phyloP scores from a whole-genome alignment of 1,140 invertebrate genomes.

The Zaprionus inermis region DNA sequence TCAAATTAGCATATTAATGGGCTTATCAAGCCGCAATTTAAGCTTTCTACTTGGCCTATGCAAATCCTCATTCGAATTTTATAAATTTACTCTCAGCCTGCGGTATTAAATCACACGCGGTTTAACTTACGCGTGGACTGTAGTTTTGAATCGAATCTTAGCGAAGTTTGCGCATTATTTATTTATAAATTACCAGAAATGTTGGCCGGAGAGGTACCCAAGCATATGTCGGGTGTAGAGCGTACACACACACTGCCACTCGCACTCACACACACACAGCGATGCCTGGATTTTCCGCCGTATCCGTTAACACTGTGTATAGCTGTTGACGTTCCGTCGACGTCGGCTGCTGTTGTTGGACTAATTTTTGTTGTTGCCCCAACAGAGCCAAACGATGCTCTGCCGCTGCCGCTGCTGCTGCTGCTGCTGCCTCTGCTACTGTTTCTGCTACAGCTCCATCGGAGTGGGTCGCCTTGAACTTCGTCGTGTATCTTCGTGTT shows the following conservation, averaged over 20 bases:
- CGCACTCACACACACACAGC: background rate
- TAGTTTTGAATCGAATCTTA: slow-evolving; percentile 60
- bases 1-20: slow-evolving; percentile 32
- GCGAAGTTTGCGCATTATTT: slow-evolving; percentile 48
- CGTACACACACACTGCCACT: slow-evolving; percentile 1
- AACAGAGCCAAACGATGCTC: slow-evolving; percentile 45
- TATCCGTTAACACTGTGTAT: slow-evolving; percentile 47
- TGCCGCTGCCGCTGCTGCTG: background rate
- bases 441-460: slow-evolving; percentile 24
- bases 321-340: slow-evolving; percentile 45
- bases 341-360: slow-evolving; percentile 71
- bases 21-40: background rate
- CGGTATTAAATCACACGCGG: slow-evolving; percentile 33
- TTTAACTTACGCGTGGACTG: slow-evolving; percentile 18
- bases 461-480: slow-evolving; percentile 41
- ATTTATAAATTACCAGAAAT: slow-evolving; percentile 67
- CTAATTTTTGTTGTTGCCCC: slow-evolving; percentile 63
- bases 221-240: slow-evolving; percentile 45
- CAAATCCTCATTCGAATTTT: background rate
- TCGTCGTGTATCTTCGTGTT: slow-evolving; percentile 47
- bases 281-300: slow-evolving; percentile 38
- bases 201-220: slow-evolving; percentile 16
- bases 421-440: slow-evolving; percentile 10
- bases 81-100: slow-evolving; percentile 15
- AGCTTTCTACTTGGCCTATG: background rate